Base-by-base conservation (phyloP, 2,113 vertebrate species). In the Daphoenositta chrysoptera region DNA sequence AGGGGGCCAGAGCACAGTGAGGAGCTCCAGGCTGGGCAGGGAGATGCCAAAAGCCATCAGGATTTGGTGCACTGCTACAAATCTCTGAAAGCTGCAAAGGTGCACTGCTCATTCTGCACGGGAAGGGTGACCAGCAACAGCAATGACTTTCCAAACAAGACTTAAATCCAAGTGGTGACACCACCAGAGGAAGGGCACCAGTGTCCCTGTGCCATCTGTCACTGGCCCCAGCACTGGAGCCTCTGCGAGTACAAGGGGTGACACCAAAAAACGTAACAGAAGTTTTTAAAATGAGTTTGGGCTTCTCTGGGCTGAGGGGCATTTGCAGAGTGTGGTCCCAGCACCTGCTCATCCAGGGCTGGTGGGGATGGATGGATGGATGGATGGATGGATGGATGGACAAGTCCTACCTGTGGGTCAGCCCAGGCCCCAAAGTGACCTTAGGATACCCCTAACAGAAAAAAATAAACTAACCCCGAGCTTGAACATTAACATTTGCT, bases 271-370 rank as follows among this genome's bases (percentile, higher is more conserved):
- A 27, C 9, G 30, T 1, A 27, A 27, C 8, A 15, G 18, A 61
- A 23, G 14, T 8, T 13, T 75, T 21, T 18, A 2, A 87, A 63
- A 24, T 3, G 0, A 35, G 2, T 73, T 80, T 58, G 75, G 16
- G 20, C 30, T 50, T 83, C 73, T 51, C 54, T 15, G 27, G 27
- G 48, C 48, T 39, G 33, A 71, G 42, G 13, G 9, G 2, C 0
- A 0, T 31, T 16, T 3, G 7, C 33, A 2, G 12, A 54, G 39
- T 24, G 12, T 0, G 0, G 27, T n/a, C 24, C 21, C 73, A 51
- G 50, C 2, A 7, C 9, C 5, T 0, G 3, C 56, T 24, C 37
- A 51, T 30, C 8, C 45, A 28, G 37, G 45, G 33, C 30, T 15
- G 66, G 50, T 2, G 3, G 50, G 63, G 60, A 23, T 7, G 15